Percentiles rank a stretch among this genome's conserved stretches.
Conservation (phyloP, 2,113 vertebrate genomes). For the Amblyornis subalaris region DNA sequence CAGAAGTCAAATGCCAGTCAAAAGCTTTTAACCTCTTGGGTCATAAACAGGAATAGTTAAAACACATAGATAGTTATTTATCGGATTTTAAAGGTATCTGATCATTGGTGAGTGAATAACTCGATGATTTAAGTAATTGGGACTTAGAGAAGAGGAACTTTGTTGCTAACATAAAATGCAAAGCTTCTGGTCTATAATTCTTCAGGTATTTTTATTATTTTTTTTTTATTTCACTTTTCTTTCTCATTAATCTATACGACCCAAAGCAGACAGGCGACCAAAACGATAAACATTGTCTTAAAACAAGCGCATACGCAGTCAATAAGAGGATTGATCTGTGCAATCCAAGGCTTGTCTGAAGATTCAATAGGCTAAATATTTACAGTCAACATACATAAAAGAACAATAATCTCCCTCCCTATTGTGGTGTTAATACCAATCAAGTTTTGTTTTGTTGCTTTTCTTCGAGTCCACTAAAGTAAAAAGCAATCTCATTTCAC, state of each 20-base stretch:
- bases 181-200: constrained; percentile 7
- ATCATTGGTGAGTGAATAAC: constrained; percentile 41
- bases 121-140: constrained; percentile 58
- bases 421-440: constrained; percentile 26
- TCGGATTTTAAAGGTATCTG: constrained; percentile 71
- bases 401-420: constrained; percentile 29
- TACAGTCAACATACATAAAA: constrained; percentile 44
- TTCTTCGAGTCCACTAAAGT: not conserved
- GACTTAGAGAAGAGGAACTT: constrained; percentile 60
- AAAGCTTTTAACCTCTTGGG: constrained; percentile 90
- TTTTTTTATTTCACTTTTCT: not conserved
- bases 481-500: not conserved
- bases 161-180: constrained; percentile 27
- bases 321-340: not conserved
- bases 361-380: constrained; percentile 40
- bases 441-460: not conserved
- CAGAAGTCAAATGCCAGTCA: constrained; percentile 93
- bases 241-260: not conserved
- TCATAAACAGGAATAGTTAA: constrained; percentile 87
- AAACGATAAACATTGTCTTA: not conserved
- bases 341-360: constrained; percentile 3
- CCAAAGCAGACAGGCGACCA: constrained; percentile 2
- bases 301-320: not conserved
- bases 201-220: not conserved
- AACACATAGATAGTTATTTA: constrained; percentile 77